These are phyloP conservation scores for Calephelis nemesis DNA, from an alignment of 1,140 invertebrate species.

Conservation along the genomic window DNA sequence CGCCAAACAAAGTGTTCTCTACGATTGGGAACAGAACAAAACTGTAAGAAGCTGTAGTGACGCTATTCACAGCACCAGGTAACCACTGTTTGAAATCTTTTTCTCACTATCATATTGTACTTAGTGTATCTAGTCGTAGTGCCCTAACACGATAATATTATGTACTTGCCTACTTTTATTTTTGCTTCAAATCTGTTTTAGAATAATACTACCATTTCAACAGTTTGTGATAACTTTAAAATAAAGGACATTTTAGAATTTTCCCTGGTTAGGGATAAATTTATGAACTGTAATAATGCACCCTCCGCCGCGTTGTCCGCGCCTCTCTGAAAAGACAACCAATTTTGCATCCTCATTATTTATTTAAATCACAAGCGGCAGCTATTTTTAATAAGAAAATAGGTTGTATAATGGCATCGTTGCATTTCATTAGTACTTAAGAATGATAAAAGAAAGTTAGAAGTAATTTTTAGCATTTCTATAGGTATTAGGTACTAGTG, in stretches of 20 bases:
- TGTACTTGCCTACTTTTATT: no score
- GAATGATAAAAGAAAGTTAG: no score
- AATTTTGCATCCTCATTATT: slow-evolving; percentile 79
- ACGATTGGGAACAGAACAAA: no score
- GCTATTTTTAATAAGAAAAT: slow-evolving; percentile 23
- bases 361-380: slow-evolving; percentile 78
- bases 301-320: slow-evolving; percentile 40
- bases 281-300: slow-evolving; percentile 63
- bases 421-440: slow-evolving; percentile 13
- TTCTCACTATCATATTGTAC: no score
- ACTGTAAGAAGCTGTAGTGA: no score
- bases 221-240: neutral
- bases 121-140: no score
- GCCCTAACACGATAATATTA: no score
- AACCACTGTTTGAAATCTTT: no score
- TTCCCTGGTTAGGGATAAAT: slow-evolving; percentile 54
- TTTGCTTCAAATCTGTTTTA: no score
- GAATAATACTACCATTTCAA: neutral
- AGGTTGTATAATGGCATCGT: neutral
- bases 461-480: neutral
- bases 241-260: slow-evolving; percentile 30
- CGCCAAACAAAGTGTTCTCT: no score
- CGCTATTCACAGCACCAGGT: no score
- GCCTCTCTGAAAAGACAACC: slow-evolving; percentile 65
- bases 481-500: no score